Evolutionary conservation across 2,113 vertebrate genomes (phyloP).

Genomic region (Neoarius graeffei): DNA sequence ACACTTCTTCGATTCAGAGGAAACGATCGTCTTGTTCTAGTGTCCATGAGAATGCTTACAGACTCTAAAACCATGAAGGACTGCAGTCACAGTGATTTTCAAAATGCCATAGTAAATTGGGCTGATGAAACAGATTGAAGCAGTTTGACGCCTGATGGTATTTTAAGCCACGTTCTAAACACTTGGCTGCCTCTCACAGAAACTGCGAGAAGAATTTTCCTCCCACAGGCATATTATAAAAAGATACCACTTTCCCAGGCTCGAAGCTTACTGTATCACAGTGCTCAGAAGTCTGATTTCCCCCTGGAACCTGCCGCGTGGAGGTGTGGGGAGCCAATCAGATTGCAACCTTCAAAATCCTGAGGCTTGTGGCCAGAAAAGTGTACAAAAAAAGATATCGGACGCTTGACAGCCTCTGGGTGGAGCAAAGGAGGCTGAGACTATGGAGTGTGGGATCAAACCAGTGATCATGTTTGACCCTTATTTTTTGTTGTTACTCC

Average conservation of each 20-base stretch:
- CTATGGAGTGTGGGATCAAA: background rate
- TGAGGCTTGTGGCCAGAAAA: background rate
- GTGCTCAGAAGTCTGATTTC: background rate
- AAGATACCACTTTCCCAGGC: background rate
- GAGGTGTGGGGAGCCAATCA: background rate
- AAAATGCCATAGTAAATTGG: background rate
- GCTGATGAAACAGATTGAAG: conserved; percentile 5
- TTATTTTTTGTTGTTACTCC: background rate
- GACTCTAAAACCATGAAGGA: no score
- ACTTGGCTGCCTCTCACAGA: background rate
- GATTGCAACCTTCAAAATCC: background rate
- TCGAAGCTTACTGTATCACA: background rate
- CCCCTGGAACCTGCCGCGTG: no score
- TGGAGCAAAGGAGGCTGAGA: background rate
- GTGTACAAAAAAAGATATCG: background rate
- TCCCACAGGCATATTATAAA: background rate
- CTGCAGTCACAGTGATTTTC: background rate
- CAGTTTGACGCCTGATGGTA: conserved; percentile 18
- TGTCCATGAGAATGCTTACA: background rate
- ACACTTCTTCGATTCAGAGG: background rate
- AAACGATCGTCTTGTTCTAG: background rate
- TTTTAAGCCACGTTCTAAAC: background rate
- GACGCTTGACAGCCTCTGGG: background rate
- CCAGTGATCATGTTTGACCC: background rate
- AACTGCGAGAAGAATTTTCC: background rate